Evolutionary conservation across 1,140 invertebrate genomes (phyloP), one percentile per base, ranked within the genome.

Genomic region (Cyphomyrmex costatus): DNA sequence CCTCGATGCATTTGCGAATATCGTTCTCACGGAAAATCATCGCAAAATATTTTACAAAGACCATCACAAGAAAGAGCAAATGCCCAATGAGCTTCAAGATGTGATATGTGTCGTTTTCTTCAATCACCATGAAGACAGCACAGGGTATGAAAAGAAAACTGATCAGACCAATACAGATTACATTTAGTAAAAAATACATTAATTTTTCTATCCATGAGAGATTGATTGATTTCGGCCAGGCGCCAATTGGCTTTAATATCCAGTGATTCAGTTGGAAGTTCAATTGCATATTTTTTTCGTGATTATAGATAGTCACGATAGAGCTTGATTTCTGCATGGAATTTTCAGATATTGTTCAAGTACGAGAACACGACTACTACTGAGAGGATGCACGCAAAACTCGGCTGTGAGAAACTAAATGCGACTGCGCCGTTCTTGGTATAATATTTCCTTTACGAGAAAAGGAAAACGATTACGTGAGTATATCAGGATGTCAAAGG

Each of bases 31-130:
- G 36, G 3, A 2, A 36, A 36, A 36, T 36, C 36, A 36, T 36
- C 36, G 36, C 2, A 6, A 36, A 2, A 6, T 36, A 36, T 6
- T 36, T 36, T 6, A 36, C 36, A 6, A 36, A 36, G 36, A 6
- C 36, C 36, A 36, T 36, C 36, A 36, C 3, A 6, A 2, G 6
- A 6, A 94, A 94, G 27, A 87, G 92, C 61, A 93, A 24, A 0
- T 93, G 92, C 5, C 93, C 94, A 1, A 89, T 89, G 0, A 93
- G 77, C 51, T 92, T 93, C 6, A 94, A 33, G 27, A 70, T 92
- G 0, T 90, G 61, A 46, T 89, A 86, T 0, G 58, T 71, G 49
- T 93, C 84, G 6, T 93, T 78, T 3, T 92, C 88, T 7, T 93
- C 92, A 3, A 92, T 33, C 10, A 71, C 21, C 8, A 84, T n/a